Evolutionary conservation across 2,797 vertebrate species (phyloP), one percentile per base, ranked within the genome.

Genomic region (Muscicapa striata): DNA sequence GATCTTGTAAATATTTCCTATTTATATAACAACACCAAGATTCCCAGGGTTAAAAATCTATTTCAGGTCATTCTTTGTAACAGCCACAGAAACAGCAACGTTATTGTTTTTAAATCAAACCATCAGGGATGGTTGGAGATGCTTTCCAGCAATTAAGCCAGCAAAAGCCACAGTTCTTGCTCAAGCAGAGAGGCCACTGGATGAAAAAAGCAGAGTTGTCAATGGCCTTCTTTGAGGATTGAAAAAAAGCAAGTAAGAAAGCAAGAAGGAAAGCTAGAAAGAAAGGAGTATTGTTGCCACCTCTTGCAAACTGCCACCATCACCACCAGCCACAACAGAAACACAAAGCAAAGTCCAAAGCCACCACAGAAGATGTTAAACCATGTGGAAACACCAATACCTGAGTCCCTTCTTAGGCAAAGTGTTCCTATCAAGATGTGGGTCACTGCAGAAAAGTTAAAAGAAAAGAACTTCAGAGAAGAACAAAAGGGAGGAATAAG

Each of bases 381-480:
- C 95, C 83, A 61, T 21, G 78, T 94, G 92, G 97, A 97, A 94
- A 96, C 97, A 97, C 95, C 97, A 98, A 98, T 99, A 99, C 99
- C 99, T 99, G 99, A 99, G 98, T 98, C 99, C 99, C 97, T 99
- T 99, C 98, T 99, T 99, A 98, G 99, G 99, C 98, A 99, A 99
- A 98, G 99, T 99, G 98, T 99, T 99, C 98, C 99, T 99, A 98
- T 99, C 98, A 98, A 99, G 99, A 96, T 99, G 98, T 96, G 98
- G 98, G 97, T 99, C 98, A 94, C 99, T 99, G 98, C 97, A 97
- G 98, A 97, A 97, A 96, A 98, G 97, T 98, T 97, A 98, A 98
- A 98, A 99, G 98, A 99, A 97, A 98, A 97, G 96, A 97, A 96
- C 97, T 97, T 98, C 96, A 97, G 97, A 97, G 95, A 93, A 95